A percentile compares a stretch with the other conserved stretches of the same genome.
phyloP scores from a whole-genome alignment of 2,113 vertebrate species.

The Neolamprologus variostigma region DNA sequence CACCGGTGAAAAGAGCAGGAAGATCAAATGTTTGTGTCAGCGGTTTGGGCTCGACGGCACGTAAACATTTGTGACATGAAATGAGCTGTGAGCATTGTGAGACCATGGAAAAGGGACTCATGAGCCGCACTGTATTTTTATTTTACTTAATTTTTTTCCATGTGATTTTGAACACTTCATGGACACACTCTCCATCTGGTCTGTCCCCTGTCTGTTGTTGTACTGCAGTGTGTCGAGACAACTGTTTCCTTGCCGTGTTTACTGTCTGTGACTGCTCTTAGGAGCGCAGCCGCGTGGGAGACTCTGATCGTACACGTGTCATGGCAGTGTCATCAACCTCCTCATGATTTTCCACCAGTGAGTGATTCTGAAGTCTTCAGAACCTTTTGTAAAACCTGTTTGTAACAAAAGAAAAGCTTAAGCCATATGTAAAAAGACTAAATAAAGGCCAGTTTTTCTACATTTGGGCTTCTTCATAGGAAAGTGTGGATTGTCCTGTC shows the following conservation, averaged over 20 bases:
- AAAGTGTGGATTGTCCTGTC: neutral
- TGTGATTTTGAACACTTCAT: neutral
- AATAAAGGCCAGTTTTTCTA: slow-evolving; percentile 64
- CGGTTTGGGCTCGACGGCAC: neutral
- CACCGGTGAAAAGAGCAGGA: neutral
- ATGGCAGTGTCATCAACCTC: slow-evolving; percentile 12
- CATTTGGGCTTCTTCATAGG: neutral
- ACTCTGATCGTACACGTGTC: slow-evolving; percentile 10
- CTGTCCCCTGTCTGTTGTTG: slow-evolving; percentile 10
- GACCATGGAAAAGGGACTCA: slow-evolving; percentile 4
- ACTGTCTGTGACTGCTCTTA: slow-evolving; percentile 7
- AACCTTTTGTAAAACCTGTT: slow-evolving; percentile 66
- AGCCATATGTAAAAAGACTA: slow-evolving; percentile 70
- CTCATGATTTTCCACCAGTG: slow-evolving; percentile 34
- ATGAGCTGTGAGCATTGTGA: neutral
- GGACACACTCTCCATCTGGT: neutral
- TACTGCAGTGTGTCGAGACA: slow-evolving; percentile 7
- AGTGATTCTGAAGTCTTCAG: slow-evolving; percentile 40
- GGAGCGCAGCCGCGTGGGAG: neutral
- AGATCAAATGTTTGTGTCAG: neutral
- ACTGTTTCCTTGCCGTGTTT: neutral
- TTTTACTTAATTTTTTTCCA: neutral
- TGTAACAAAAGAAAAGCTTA: slow-evolving; percentile 66
- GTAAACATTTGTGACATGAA: neutral
- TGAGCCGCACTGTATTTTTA: neutral